Evolutionary conservation across 2,113 vertebrate genomes (phyloP).

Genomic region (Hemichromis elongatus): DNA sequence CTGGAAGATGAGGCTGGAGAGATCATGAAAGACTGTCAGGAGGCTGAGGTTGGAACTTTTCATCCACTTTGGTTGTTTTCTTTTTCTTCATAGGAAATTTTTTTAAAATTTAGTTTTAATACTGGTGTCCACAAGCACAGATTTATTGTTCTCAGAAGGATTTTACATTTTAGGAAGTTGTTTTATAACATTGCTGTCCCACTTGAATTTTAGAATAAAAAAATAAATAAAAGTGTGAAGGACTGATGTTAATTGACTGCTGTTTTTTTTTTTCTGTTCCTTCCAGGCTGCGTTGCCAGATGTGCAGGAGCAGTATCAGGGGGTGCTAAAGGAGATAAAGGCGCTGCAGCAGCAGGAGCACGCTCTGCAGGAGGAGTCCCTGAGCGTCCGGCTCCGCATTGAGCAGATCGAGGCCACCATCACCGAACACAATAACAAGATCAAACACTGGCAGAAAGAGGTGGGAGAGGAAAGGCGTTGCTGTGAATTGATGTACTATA

Average conservation of each 20-base stretch:
- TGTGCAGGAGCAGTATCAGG: constrained; percentile 78
- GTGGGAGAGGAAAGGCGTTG: constrained; percentile 53
- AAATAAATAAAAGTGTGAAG: background rate
- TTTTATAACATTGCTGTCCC: background rate
- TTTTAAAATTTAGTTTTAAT: too few relatives aligned
- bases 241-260: background rate
- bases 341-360: constrained; percentile 82
- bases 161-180: background rate
- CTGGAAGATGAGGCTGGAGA: constrained; percentile 85
- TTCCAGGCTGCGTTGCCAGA: constrained; percentile 78
- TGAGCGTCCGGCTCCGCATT: constrained; percentile 84
- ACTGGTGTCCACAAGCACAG: background rate
- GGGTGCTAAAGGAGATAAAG: constrained; percentile 80
- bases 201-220: background rate
- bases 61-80: background rate
- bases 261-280: background rate
- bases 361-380: constrained; percentile 83
- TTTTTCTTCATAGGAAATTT: background rate
- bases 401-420: constrained; percentile 85
- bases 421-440: constrained; percentile 82
- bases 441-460: constrained; percentile 95
- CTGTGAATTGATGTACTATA: background rate
- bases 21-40: constrained; percentile 78
- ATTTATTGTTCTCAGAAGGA: background rate
- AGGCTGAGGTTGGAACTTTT: constrained; percentile 77